Evolutionary conservation across 2,888 invertebrate genomes (phyloP).

Genomic region (Chrysodeixis includens): DNA sequence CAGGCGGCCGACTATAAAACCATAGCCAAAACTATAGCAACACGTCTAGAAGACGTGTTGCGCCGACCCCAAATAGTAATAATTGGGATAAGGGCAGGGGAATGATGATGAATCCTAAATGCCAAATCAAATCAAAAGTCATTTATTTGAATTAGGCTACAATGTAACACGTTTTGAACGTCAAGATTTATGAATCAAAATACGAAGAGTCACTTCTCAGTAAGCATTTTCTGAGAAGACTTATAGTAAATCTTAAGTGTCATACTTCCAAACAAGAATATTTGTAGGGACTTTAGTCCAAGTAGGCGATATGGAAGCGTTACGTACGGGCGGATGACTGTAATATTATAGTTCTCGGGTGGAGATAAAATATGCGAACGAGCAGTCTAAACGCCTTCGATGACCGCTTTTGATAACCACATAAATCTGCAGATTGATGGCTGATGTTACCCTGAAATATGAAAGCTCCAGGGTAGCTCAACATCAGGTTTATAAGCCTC

Average conservation of each 20-base stretch:
- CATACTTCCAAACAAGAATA: background rate
- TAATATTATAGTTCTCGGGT: conserved; percentile 30
- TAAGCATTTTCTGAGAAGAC: too few species aligned
- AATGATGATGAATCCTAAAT: too few species aligned
- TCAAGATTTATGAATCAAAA: too few species aligned
- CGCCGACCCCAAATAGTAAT: too few species aligned
- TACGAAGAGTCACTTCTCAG: too few species aligned
- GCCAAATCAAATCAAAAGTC: too few species aligned
- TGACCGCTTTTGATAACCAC: conserved; percentile 30
- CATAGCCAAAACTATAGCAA: too few species aligned
- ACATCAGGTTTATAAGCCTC: background rate
- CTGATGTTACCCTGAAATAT: background rate
- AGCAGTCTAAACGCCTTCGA: conserved; percentile 36
- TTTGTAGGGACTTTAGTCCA: background rate
- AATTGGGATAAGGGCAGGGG: too few species aligned
- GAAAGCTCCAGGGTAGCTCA: background rate
- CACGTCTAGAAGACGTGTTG: too few species aligned
- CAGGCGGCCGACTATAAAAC: too few species aligned
- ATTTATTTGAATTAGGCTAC: too few species aligned
- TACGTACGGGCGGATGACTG: conserved; percentile 24
- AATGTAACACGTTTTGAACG: too few species aligned
- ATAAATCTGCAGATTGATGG: conserved; percentile 8
- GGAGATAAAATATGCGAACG: conserved; percentile 32
- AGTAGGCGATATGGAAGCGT: conserved; percentile 25
- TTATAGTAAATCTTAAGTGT: background rate